Evolutionary conservation across 2,888 invertebrate species (phyloP), one percentile per base, ranked within the genome.

Genomic region (Lycocerus yunnanus): DNA sequence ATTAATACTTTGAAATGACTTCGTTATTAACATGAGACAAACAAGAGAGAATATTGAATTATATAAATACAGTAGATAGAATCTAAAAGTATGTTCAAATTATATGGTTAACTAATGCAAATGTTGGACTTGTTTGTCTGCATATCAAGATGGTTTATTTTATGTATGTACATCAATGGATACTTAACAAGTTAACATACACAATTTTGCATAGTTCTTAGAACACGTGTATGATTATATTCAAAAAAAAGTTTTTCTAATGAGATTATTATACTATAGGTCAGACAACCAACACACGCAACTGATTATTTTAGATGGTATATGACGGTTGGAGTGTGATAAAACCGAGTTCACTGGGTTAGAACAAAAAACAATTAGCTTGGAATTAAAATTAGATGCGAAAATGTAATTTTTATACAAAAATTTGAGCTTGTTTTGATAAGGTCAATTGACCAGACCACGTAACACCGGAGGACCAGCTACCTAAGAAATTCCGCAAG

Each of bases 151-250:
- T 63, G 43, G 43, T 43, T 43, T 43, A 43, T 43, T 43, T 43
- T 18, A 63, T 63, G 16, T 18, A 63, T 18, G 18, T 18, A 16
- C 61, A 63, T 63, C 14, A 20, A 18, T 63, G 61, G 20, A 18
- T 63, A 63, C 18, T 43, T 43, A 63, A 63, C 16, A 60, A 63
- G 8, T 18, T 63, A 63, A 63, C 16, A 18, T 63, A 18, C 20
- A 63, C 61, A 63, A 20, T 63, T 63, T 63, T 63, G 61, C 61
- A 63, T 63, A 63, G 13, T 63, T 63, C 20, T 63, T 43, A 43
- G 43, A 43, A 43, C 43, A 43, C 43, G 43, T 43, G 43, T 43
- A n/a, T 6, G n/a, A 43, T 43, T 43, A 43, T 43, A 43, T 43
- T 43, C 24, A 43, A 43, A 43, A 43, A 27, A n/a, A 43, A 43